Conservation (phyloP, 1,140 invertebrate genomes). For the Zophobas morio region DNA sequence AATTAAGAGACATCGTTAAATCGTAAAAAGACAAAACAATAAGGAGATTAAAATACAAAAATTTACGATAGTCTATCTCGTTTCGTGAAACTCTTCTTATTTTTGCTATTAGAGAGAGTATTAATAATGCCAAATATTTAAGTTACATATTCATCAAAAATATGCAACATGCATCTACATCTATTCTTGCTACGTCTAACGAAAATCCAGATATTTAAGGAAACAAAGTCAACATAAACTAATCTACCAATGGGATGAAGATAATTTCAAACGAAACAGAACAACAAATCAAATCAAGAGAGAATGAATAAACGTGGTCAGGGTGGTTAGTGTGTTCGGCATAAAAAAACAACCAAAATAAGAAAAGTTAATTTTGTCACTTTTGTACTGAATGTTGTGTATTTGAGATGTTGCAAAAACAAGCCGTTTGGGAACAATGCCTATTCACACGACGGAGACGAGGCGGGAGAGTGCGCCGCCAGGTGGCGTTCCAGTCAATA, state of each 20-base stretch:
- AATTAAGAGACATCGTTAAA: conserved; percentile 19
- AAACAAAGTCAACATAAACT: conserved; percentile 44
- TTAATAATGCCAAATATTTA: conserved; percentile 60
- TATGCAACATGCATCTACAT: conserved; percentile 43
- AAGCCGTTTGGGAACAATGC: conserved; percentile 52
- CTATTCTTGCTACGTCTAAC: conserved; percentile 19
- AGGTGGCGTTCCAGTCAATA: conserved; percentile 45
- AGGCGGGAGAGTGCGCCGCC: not conserved
- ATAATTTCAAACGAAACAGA: conserved; percentile 28
- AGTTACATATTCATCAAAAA: conserved; percentile 44
- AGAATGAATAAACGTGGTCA: conserved; percentile 41
- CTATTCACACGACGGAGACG: conserved; percentile 46
- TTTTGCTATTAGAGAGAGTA: conserved; percentile 58
- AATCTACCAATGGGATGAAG: conserved; percentile 47
- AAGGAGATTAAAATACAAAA: conserved; percentile 40
- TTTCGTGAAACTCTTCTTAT: conserved; percentile 49
- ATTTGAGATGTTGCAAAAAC: conserved; percentile 23
- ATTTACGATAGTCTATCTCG: conserved; percentile 15
- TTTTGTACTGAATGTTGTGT: conserved; percentile 1
- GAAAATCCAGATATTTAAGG: conserved; percentile 12
- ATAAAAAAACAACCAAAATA: conserved; percentile 39
- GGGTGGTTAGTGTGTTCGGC: conserved; percentile 42
- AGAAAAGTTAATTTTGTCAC: conserved; percentile 42
- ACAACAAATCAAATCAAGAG: not conserved
- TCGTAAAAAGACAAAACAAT: conserved; percentile 46